Conservation (phyloP, 1,140 invertebrate genomes). For the Sycobia sp. region DNA sequence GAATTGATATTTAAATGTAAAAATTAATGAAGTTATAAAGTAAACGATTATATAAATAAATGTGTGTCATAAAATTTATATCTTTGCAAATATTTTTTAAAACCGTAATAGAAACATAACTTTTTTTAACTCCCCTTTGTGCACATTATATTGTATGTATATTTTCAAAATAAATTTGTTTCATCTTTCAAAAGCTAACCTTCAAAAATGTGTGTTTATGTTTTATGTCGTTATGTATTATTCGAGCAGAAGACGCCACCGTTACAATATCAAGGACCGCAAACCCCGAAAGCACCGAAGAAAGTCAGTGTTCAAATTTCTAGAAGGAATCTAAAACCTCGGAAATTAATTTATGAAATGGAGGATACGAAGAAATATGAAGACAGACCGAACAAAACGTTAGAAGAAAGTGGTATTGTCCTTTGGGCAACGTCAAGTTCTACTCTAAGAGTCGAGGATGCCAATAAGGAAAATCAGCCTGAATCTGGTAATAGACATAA, state of each 20-base stretch:
- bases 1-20: no score
- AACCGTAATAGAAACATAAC: no score
- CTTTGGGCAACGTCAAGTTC: conserved; percentile 11
- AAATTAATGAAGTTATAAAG: no score
- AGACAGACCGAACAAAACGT: neutral
- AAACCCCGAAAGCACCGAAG: neutral
- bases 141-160: no score
- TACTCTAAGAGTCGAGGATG: neutral
- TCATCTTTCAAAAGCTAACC: no score
- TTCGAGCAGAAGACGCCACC: conserved; percentile 7
- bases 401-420: conserved; percentile 4
- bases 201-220: no score
- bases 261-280: neutral
- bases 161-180: no score
- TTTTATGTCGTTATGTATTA: no score
- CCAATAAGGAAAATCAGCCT: conserved; percentile 25
- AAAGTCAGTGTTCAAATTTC: neutral
- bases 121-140: no score
- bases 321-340: neutral
- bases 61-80: no score
- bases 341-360: conserved; percentile 8
- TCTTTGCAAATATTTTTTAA: no score
- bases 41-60: no score
- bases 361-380: neutral
- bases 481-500: conserved; percentile 21